Conservation (phyloP, 2,888 invertebrate genomes). For the Globia sparganii region DNA sequence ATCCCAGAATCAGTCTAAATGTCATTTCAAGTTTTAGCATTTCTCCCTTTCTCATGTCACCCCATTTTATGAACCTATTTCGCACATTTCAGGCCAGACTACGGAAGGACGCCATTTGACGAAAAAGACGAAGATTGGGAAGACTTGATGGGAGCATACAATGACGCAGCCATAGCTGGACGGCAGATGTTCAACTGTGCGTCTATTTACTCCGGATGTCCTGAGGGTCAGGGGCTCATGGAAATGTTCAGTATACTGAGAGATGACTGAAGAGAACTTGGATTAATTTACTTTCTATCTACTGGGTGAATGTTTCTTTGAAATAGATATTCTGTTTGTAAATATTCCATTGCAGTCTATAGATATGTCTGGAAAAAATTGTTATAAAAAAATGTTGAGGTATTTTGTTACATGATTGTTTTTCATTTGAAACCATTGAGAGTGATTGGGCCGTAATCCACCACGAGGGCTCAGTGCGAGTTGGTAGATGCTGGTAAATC, state of each 20-base stretch:
- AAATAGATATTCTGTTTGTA: not conserved
- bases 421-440: not conserved
- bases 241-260: slow-evolving; percentile 89
- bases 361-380: not conserved
- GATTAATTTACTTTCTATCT: not conserved
- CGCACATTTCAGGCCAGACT: slow-evolving; percentile 89
- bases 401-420: not conserved
- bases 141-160: slow-evolving; percentile 85
- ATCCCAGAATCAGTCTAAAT: not conserved
- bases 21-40: too few species aligned
- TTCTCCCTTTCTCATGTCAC: not conserved
- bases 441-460: not conserved
- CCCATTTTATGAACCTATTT: not conserved
- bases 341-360: not conserved
- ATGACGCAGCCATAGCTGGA: slow-evolving; percentile 92
- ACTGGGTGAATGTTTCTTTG: not conserved
- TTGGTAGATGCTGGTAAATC: too few species aligned
- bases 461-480: too few species aligned
- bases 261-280: slow-evolving; percentile 71
- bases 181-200: slow-evolving; percentile 92
- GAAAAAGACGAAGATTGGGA: slow-evolving; percentile 80
- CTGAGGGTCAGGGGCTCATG: slow-evolving; percentile 91
- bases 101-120: slow-evolving; percentile 88
- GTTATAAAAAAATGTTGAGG: not conserved
- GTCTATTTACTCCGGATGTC: slow-evolving; percentile 91